These are phyloP conservation scores for Lates calcarifer DNA, from an alignment of 2,113 vertebrate genomes.

Conservation along the genomic window DNA sequence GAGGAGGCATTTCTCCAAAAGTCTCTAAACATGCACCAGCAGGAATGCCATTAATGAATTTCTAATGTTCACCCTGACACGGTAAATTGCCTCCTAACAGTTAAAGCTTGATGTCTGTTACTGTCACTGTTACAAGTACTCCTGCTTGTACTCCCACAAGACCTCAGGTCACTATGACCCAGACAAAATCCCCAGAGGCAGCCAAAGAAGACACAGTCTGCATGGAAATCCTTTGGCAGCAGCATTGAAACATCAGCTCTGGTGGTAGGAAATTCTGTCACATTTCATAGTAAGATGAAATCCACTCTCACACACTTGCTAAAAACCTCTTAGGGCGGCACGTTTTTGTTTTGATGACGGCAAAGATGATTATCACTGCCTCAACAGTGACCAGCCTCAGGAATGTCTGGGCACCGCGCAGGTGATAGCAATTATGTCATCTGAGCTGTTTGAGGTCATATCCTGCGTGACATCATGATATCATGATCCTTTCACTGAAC, in stretches of 20 bases:
- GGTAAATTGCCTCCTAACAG: slow-evolving; percentile 17
- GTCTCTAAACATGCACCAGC: slow-evolving; percentile 18
- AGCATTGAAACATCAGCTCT: slow-evolving; percentile 22
- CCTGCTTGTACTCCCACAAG: slow-evolving; percentile 42
- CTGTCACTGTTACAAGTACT: slow-evolving; percentile 29
- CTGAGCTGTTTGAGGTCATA: slow-evolving; percentile 63
- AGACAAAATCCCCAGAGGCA: slow-evolving; percentile 62
- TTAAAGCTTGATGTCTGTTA: slow-evolving; percentile 18
- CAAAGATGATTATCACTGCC: slow-evolving; percentile 25
- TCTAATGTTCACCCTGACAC: slow-evolving; percentile 22
- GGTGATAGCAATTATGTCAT: slow-evolving; percentile 75
- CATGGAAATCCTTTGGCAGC: slow-evolving; percentile 50
- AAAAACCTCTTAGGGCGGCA: slow-evolving; percentile 5
- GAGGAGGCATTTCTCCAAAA: slow-evolving; percentile 41
- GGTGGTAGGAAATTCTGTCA: slow-evolving; percentile 42
- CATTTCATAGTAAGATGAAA: slow-evolving; percentile 53
- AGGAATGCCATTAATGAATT: slow-evolving; percentile 50
- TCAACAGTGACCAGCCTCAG: slow-evolving; percentile 23
- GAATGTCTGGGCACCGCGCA: slow-evolving; percentile 61
- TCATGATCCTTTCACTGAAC: slow-evolving; percentile 43
- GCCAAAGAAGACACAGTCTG: slow-evolving; percentile 54
- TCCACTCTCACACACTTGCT: slow-evolving; percentile 12
- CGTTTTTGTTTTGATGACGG: slow-evolving; percentile 35
- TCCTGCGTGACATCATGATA: slow-evolving; percentile 62
- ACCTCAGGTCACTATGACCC: slow-evolving; percentile 64